These are phyloP conservation scores for Apamea crenata DNA, from an alignment of 2,888 invertebrate species.

Conservation along the genomic window DNA sequence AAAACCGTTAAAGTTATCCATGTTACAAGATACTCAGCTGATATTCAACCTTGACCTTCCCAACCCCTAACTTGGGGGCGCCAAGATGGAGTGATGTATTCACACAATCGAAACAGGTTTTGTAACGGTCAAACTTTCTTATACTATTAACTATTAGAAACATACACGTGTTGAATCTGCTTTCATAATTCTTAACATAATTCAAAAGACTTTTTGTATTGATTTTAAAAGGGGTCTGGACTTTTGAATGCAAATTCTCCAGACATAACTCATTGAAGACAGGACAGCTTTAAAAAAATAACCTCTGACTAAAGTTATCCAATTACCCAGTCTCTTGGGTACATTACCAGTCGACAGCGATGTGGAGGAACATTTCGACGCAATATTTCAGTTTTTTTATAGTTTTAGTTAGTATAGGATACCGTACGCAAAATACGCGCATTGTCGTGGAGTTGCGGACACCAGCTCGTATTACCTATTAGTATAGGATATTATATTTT, in stretches of 20 bases:
- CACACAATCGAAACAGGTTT: background rate
- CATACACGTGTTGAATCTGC: too few species aligned
- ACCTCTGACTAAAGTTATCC: background rate
- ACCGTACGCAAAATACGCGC: too few species aligned
- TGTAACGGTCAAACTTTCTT: background rate
- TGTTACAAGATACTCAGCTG: background rate
- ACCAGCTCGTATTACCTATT: too few species aligned
- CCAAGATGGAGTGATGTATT: background rate
- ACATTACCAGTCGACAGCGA: too few species aligned
- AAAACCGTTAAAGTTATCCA: background rate
- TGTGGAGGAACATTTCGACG: too few species aligned
- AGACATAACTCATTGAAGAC: background rate
- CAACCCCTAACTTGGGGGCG: background rate
- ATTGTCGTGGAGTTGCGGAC: too few species aligned
- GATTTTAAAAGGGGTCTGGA: background rate
- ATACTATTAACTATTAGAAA: slow-evolving; percentile 6
- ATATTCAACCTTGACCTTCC: slow-evolving; percentile 2
- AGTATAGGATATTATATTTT: too few species aligned
- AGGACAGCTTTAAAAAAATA: background rate
- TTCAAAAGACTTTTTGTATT: too few species aligned
- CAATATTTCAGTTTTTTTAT: too few species aligned
- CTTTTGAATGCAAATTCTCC: background rate
- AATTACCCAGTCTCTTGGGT: too few species aligned
- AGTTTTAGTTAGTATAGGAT: too few species aligned
- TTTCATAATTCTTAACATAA: too few species aligned